Conservation (phyloP, 1,140 invertebrate genomes). For the Brachystomella parvula region DNA sequence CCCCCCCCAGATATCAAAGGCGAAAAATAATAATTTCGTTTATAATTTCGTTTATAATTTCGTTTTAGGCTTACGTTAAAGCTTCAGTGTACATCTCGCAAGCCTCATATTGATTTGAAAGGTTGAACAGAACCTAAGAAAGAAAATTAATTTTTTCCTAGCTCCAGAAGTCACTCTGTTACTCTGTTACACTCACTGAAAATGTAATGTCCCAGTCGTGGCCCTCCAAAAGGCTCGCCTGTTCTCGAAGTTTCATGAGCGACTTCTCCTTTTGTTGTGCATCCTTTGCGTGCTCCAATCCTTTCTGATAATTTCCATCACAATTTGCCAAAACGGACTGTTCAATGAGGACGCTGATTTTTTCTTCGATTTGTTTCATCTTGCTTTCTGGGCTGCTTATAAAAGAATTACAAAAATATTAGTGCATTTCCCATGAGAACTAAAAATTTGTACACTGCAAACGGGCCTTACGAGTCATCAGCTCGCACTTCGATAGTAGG, state of each 20-base stretch:
- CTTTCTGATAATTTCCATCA: slow-evolving; percentile 55
- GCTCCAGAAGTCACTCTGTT: slow-evolving; percentile 2
- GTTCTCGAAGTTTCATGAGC: slow-evolving; percentile 81
- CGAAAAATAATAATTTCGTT: not conserved
- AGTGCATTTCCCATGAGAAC: slow-evolving; percentile 12
- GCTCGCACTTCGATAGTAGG: slow-evolving; percentile 58
- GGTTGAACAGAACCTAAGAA: slow-evolving; percentile 79
- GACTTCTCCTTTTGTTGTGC: slow-evolving; percentile 84
- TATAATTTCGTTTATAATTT: not conserved
- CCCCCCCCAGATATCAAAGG: too few species aligned
- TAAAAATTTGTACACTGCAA: not conserved
- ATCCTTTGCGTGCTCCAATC: slow-evolving; percentile 90
- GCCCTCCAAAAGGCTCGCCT: slow-evolving; percentile 71
- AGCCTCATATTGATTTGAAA: slow-evolving; percentile 83
- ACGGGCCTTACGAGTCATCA: slow-evolving; percentile 67
- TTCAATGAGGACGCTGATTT: slow-evolving; percentile 75
- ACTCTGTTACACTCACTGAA: slow-evolving; percentile 55
- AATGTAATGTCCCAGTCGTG: slow-evolving; percentile 92
- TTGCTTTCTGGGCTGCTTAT: slow-evolving; percentile 67
- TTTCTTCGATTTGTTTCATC: slow-evolving; percentile 68
- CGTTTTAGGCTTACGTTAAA: not conserved
- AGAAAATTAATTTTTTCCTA: slow-evolving; percentile 23
- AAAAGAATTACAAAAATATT: not conserved
- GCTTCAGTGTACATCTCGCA: slow-evolving; percentile 95
- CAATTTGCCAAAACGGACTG: slow-evolving; percentile 63